Evolutionary conservation across 1,140 invertebrate species (phyloP).

Genomic region (Steinernema feltiae): DNA sequence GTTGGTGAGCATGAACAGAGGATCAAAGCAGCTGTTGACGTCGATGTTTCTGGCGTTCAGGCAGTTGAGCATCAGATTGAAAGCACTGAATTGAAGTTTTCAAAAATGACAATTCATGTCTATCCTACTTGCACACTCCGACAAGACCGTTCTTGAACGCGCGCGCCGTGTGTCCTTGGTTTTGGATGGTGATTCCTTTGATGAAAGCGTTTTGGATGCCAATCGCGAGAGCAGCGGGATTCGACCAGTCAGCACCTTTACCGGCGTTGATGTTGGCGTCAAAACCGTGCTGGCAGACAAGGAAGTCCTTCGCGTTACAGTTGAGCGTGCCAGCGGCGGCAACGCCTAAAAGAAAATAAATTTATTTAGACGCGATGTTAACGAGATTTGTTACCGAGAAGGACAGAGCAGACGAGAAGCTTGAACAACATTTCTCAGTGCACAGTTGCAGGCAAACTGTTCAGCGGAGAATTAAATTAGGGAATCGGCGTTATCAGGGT

Average conservation of each 20-base stretch:
- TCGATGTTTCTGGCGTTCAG: constrained; percentile 13
- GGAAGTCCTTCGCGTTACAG: not conserved
- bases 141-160: constrained; percentile 1
- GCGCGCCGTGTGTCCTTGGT: no score
- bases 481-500: constrained; percentile 3
- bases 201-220: constrained; percentile 32
- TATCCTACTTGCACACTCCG: constrained; percentile 22
- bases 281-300: not conserved
- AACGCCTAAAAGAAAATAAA: not conserved
- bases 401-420: not conserved
- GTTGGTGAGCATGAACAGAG: constrained; percentile 19
- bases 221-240: constrained; percentile 23
- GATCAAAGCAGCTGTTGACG: constrained; percentile 29
- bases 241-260: constrained; percentile 14
- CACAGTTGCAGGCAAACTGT: not conserved
- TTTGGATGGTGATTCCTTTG: not conserved
- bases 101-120: not conserved
- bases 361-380: not conserved
- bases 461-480: not conserved
- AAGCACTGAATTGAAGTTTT: constrained; percentile 24
- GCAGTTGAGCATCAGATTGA: constrained; percentile 31
- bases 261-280: not conserved
- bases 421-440: not conserved
- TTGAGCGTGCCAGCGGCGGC: not conserved
- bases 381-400: not conserved